Conservation (phyloP, 2,888 invertebrate genomes). For the Anthophora plumipes region DNA sequence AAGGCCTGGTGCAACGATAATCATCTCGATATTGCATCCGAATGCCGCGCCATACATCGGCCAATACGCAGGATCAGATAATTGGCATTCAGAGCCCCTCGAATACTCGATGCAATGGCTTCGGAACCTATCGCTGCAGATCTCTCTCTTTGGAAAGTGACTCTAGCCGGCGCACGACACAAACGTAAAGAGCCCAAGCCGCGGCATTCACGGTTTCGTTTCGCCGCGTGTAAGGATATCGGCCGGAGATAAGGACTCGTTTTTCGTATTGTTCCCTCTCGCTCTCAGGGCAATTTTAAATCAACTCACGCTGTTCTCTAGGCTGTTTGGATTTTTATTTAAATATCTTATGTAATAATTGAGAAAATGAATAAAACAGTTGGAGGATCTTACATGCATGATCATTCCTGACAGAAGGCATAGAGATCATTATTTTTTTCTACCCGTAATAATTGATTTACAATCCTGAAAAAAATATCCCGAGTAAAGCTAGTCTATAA, state of each 20-base stretch:
- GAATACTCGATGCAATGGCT: slow-evolving; percentile 68
- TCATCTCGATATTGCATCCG: slow-evolving; percentile 80
- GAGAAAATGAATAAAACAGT: too few relatives aligned
- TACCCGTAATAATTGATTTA: too few relatives aligned
- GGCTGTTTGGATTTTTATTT: too few relatives aligned
- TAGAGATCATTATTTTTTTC: too few relatives aligned
- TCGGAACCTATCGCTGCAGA: slow-evolving; percentile 76
- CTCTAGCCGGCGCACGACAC: slow-evolving; percentile 71
- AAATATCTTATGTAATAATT: too few relatives aligned
- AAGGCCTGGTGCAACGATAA: slow-evolving; percentile 78
- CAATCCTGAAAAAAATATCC: too few relatives aligned
- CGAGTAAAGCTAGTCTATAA: too few relatives aligned
- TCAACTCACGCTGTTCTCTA: background rate
- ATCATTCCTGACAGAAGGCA: too few relatives aligned
- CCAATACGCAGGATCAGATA: slow-evolving; percentile 80
- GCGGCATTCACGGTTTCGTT: slow-evolving; percentile 40
- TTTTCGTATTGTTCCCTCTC: slow-evolving; percentile 43
- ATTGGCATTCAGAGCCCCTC: slow-evolving; percentile 80
- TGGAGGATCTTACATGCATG: too few relatives aligned
- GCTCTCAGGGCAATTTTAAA: slow-evolving; percentile 10
- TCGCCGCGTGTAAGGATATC: slow-evolving; percentile 39
- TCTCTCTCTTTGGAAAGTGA: slow-evolving; percentile 76
- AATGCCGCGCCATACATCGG: slow-evolving; percentile 71
- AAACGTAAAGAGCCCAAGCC: slow-evolving; percentile 63
- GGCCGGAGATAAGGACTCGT: slow-evolving; percentile 29